A percentile compares a stretch with the other conserved stretches of the same genome.
Evolutionary conservation across 2,113 vertebrate species (phyloP).

Genomic region (Axis porcinus): DNA sequence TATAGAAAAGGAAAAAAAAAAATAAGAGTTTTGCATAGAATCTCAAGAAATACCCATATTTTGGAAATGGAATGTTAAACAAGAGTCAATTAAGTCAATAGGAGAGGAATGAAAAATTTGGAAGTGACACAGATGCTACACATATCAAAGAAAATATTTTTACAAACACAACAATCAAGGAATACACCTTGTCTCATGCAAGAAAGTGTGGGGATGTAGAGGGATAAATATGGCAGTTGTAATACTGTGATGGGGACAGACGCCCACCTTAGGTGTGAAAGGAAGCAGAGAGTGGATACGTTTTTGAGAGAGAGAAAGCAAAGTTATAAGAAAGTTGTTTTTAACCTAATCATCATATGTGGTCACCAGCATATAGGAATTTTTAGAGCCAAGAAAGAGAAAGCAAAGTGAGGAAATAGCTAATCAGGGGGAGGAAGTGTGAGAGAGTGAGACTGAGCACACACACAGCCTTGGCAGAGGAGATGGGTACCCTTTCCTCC

Average conservation of each 20-base stretch:
- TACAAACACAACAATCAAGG: neutral
- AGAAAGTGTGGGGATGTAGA: neutral
- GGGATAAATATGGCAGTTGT: neutral
- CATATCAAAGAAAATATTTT: neutral
- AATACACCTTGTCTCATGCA: neutral
- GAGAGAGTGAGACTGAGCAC: neutral
- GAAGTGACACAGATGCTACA: neutral
- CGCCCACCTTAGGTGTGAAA: neutral
- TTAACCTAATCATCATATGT: neutral
- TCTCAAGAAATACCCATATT: neutral
- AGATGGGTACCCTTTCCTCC: accelerated
- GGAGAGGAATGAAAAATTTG: neutral
- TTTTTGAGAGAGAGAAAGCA: neutral
- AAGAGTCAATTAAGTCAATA: neutral
- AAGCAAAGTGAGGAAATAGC: neutral
- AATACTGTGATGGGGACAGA: neutral
- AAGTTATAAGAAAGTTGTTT: neutral
- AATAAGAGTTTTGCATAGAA: neutral
- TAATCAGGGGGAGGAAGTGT: neutral
- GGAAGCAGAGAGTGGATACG: neutral
- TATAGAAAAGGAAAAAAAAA: neutral
- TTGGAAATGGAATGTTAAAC: neutral
- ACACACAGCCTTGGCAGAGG: neutral
- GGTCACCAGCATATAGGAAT: neutral
- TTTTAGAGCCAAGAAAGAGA: neutral